Evolutionary conservation across 2,113 vertebrate genomes (phyloP).

Genomic region (Fregata magnificens): DNA sequence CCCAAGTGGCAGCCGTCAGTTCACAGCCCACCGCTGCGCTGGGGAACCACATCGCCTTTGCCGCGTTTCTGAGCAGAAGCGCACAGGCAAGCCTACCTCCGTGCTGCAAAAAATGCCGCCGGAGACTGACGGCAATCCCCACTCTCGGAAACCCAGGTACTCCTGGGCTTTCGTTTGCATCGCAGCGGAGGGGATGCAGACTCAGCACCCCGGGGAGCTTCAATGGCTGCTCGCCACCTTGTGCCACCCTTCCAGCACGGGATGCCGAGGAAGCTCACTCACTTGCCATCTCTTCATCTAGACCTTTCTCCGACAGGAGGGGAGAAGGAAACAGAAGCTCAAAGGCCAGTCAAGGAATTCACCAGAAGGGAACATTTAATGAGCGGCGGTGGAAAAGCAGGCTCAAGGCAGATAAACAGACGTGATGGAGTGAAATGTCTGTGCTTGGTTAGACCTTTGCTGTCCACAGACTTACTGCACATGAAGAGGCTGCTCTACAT

Average conservation of each 20-base stretch:
- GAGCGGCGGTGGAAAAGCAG: not conserved
- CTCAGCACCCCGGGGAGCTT: not conserved
- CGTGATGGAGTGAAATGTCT: not conserved
- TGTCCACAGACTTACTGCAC: not conserved
- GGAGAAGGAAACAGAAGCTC: not conserved
- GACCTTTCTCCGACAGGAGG: not conserved
- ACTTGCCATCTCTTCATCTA: not conserved
- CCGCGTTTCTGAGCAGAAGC: fast-evolving
- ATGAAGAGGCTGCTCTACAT: not conserved
- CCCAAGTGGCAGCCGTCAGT: fast-evolving
- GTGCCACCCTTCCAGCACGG: not conserved
- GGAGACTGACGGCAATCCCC: not conserved
- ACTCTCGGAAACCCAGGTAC: fast-evolving
- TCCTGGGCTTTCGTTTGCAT: not conserved
- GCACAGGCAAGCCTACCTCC: not conserved
- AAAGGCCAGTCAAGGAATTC: not conserved
- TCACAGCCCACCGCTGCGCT: fast-evolving
- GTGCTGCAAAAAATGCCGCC: fast-evolving
- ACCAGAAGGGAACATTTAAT: not conserved
- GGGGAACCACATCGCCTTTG: not conserved
- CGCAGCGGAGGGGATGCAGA: fast-evolving
- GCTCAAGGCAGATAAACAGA: not conserved
- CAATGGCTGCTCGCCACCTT: not conserved
- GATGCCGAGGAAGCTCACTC: not conserved
- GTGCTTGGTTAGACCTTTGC: not conserved